A percentile compares a stretch with the other conserved stretches of the same genome.
Conservation (phyloP, 2,888 invertebrate genomes). For the Sarcophaga subvicina region DNA sequence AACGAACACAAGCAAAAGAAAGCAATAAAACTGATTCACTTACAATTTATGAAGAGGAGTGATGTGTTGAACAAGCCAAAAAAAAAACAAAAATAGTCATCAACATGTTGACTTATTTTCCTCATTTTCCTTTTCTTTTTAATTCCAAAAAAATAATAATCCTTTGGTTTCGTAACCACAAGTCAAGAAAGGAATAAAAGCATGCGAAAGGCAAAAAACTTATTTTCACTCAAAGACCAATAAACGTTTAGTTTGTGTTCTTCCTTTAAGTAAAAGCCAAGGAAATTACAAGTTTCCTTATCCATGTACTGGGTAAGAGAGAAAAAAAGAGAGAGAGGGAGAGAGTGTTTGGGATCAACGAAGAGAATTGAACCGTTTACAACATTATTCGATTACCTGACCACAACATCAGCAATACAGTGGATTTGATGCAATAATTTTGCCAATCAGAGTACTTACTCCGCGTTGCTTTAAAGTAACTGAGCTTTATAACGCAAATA, state of each 20-base stretch:
- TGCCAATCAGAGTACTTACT: neutral
- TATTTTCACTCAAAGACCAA: constrained; percentile 13
- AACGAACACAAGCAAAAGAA: constrained; percentile 24
- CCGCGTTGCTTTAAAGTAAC: no score
- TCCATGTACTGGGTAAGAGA: neutral
- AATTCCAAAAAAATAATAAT: neutral
- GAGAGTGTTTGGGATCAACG: no score
- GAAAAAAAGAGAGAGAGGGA: no score
- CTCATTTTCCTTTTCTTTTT: neutral
- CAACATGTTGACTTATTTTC: constrained; percentile 54
- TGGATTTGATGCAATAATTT: neutral
- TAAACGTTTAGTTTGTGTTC: constrained; percentile 1
- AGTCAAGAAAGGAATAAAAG: constrained; percentile 40
- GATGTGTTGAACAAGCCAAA: no score
- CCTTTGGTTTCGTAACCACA: constrained; percentile 35
- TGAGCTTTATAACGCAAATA: no score
- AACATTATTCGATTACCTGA: no score
- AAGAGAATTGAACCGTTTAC: no score
- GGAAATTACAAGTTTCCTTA: neutral
- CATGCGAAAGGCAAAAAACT: constrained; percentile 48
- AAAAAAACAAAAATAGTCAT: neutral
- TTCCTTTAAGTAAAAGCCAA: neutral
- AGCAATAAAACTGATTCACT: constrained; percentile 59
- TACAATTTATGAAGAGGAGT: constrained; percentile 39
- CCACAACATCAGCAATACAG: neutral